Percentiles rank a stretch among this genome's conserved stretches.
Conservation (phyloP, 1,140 invertebrate species). For the Hormaphis cornu region DNA sequence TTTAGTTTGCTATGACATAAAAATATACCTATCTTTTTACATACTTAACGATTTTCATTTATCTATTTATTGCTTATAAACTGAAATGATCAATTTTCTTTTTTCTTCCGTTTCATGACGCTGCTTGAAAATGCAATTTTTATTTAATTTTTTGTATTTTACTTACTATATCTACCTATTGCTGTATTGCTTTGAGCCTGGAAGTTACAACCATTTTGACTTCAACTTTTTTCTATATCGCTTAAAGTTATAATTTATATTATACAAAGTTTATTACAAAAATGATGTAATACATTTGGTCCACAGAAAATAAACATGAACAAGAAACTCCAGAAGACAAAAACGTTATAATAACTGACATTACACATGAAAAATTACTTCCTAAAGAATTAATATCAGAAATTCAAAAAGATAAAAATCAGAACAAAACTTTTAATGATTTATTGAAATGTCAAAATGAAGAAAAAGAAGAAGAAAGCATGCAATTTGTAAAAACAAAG, state of each 20-base stretch:
- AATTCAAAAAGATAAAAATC: not conserved
- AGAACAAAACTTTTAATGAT: slow-evolving; percentile 29
- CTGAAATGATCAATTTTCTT: no score
- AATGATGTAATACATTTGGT: no score
- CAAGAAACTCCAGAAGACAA: slow-evolving; percentile 8
- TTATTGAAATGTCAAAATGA: not conserved
- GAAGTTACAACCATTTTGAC: no score
- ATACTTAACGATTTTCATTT: not conserved
- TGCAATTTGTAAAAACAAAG: slow-evolving; percentile 17
- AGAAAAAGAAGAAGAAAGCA: slow-evolving; percentile 35
- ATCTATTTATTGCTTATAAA: not conserved
- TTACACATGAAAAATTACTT: not conserved
- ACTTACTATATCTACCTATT: no score
- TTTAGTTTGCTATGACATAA: not conserved
- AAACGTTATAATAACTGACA: not conserved
- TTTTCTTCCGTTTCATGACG: no score
- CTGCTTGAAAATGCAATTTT: no score
- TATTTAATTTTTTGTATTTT: no score
- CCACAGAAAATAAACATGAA: slow-evolving; percentile 13
- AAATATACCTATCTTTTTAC: not conserved
- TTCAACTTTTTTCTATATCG: no score
- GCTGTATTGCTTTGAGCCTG: no score
- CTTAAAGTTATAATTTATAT: no score
- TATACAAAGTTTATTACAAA: no score
- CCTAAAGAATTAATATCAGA: not conserved